Evolutionary conservation across 2,113 vertebrate genomes (phyloP).

Genomic region (Oxygymnocypris stewartii): DNA sequence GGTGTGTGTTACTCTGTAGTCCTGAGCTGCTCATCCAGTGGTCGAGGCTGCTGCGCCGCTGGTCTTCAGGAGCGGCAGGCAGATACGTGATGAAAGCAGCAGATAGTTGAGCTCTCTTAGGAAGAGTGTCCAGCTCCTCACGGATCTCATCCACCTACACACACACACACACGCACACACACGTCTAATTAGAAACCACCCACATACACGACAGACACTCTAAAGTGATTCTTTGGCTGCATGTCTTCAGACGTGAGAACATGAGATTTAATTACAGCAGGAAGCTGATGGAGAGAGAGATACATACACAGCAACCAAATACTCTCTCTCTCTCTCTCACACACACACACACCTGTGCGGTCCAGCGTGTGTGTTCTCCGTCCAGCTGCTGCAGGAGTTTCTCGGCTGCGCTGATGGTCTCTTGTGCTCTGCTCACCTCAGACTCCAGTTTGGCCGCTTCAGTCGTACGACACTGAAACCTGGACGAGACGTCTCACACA

Average conservation of each 20-base stretch:
- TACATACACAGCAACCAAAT: neutral
- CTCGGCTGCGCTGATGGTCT: slow-evolving; percentile 89
- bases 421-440: slow-evolving; percentile 90
- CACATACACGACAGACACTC: neutral
- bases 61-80: slow-evolving; percentile 88
- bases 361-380: slow-evolving; percentile 93
- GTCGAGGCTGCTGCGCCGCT: slow-evolving; percentile 83
- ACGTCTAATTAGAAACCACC: slow-evolving; percentile 12
- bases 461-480: slow-evolving; percentile 91
- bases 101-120: slow-evolving; percentile 87
- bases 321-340: neutral
- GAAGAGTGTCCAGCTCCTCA: slow-evolving; percentile 86
- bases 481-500: slow-evolving; percentile 56
- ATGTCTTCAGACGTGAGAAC: neutral
- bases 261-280: neutral
- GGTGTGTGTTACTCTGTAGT: slow-evolving; percentile 83
- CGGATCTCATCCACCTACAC: slow-evolving; percentile 90
- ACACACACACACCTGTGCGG: slow-evolving; percentile 80
- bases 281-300: neutral
- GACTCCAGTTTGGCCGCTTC: slow-evolving; percentile 95
- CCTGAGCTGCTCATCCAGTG: slow-evolving; percentile 86
- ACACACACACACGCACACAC: slow-evolving; percentile 49
- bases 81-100: slow-evolving; percentile 96
- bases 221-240: neutral
- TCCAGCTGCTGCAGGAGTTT: slow-evolving; percentile 89